Evolutionary conservation across 1,140 invertebrate genomes (phyloP), one percentile per base, ranked within the genome.

Genomic region (Pseudomyrmex sp.): DNA sequence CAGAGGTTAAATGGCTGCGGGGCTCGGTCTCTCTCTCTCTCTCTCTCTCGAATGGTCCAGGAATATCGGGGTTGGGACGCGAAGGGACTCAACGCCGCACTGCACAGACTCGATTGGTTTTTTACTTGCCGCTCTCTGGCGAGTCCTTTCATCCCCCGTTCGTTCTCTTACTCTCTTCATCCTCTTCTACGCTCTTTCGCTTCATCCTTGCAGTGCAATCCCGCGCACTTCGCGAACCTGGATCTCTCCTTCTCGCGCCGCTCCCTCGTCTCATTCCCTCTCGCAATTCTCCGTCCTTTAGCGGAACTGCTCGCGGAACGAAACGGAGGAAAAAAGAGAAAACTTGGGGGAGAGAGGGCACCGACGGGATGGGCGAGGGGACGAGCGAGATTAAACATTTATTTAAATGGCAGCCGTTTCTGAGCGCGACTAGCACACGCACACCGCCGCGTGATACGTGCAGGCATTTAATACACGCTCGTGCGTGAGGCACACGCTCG

Each of bases 61-160:
- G 68, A 73, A 56, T 35, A 13, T 56, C 72, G 61, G 76, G 84
- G 77, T 58, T 65, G 74, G 79, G 68, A 56, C 59, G 69, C 58
- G 77, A 65, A 63, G 74, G 77, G 87, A 44, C 75, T 62, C 85
- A 61, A 58, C 58, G 79, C 83, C 88, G 15, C 77, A 88, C 84
- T 91, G 92, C 92, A 94, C 92, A 93, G 93, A 94, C 92, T 93
- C 93, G 93, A 94, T 94, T 94, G 93, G 90, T 94, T 94, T 94
- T 94, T 94, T 93, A 92, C 93, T 93, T 89, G 88, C 83, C 66
- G 76, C 83, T 89, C 88, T 80, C 75, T 73, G 85, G 75, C 84
- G 69, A 70, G 76, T 82, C 83, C 89, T 87, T 85, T 82, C 84
- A 88, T 10, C 50, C 86, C 85, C 56, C 73, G 73, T 35, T 52